Conservation (phyloP, 2,113 vertebrate species). For the Phalacrocorax carbo region DNA sequence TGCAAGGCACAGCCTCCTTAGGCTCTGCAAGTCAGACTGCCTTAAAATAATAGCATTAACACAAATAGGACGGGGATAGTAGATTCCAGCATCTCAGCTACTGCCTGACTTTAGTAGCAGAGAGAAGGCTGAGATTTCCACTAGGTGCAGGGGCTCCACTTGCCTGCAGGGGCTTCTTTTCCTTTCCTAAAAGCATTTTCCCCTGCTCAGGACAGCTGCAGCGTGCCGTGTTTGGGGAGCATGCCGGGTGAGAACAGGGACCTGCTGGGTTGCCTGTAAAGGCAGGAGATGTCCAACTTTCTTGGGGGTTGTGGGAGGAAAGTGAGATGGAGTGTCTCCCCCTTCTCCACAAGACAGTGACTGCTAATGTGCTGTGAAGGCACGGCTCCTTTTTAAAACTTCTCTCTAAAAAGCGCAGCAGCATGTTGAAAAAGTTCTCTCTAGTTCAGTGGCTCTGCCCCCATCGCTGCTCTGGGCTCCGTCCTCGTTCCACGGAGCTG, state of each 20-base stretch:
- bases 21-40: background rate
- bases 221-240: rapidly evolving
- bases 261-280: background rate
- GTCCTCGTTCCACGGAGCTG: background rate
- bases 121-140: background rate
- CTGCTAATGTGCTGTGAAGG: rapidly evolving
- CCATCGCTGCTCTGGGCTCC: rapidly evolving
- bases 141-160: background rate
- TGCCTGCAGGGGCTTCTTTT: background rate
- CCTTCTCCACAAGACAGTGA: background rate
- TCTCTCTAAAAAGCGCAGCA: background rate
- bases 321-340: background rate
- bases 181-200: background rate
- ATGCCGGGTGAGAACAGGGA: rapidly evolving
- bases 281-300: background rate
- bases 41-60: rapidly evolving
- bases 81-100: background rate
- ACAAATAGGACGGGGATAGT: background rate
- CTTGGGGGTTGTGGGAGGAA: background rate
- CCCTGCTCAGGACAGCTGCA: rapidly evolving
- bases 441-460: background rate
- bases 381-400: background rate
- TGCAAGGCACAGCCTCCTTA: background rate
- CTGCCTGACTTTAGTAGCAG: rapidly evolving
- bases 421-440: background rate